Evolutionary conservation across 2,113 vertebrate genomes (phyloP).

Genomic region (Chroicocephalus ridibundus): DNA sequence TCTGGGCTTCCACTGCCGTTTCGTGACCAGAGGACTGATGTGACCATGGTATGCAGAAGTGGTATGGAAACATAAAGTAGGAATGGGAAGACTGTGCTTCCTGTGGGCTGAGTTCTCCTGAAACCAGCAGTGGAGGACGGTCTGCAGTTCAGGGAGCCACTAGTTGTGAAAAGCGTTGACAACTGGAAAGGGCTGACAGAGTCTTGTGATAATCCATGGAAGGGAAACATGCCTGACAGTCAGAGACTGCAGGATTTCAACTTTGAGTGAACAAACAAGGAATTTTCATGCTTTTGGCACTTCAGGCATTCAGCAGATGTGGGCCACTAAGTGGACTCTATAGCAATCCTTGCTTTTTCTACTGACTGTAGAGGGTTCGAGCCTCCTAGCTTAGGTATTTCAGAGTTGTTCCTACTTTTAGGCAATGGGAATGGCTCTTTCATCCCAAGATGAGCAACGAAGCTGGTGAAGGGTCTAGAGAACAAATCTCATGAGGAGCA

Average conservation of each 20-base stretch:
- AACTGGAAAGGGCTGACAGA: not conserved
- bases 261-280: not conserved
- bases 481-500: not conserved
- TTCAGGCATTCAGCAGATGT: not conserved
- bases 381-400: not conserved
- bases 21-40: not conserved
- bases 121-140: not conserved
- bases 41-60: not conserved
- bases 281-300: not conserved
- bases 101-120: not conserved
- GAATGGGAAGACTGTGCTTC: not conserved
- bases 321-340: not conserved
- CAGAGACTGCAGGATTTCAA: not conserved
- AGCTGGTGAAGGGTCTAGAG: not conserved
- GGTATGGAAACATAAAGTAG: not conserved
- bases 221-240: not conserved
- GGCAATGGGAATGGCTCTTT: not conserved
- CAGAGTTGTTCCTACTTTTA: not conserved
- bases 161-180: fast-evolving
- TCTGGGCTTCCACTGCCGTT: not conserved
- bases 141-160: not conserved
- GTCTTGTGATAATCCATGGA: not conserved
- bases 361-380: not conserved
- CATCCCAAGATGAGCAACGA: not conserved
- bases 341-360: not conserved